Conservation (phyloP, 2,888 invertebrate species). For the Lamellibrachia columna region DNA sequence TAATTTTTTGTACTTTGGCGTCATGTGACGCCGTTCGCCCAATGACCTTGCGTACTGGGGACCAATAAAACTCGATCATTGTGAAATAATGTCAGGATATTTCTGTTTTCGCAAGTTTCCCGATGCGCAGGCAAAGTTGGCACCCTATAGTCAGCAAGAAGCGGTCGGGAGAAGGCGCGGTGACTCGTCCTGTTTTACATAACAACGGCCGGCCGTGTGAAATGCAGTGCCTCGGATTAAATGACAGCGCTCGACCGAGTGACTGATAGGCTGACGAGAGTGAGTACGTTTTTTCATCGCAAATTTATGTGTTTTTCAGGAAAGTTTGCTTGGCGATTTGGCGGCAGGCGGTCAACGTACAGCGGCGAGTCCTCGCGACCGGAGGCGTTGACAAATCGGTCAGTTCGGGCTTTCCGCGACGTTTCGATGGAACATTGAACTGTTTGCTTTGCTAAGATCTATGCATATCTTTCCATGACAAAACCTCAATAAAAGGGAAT, state of each 20-base stretch:
- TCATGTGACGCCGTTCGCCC: conserved; percentile 31
- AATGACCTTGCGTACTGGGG: conserved; percentile 32
- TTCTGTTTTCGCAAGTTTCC: conserved; percentile 9
- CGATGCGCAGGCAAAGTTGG: conserved; percentile 4
- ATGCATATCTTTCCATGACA: background rate
- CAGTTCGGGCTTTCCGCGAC: background rate
- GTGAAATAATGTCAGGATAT: conserved; percentile 20
- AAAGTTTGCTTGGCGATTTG: background rate
- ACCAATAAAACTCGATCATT: conserved; percentile 37
- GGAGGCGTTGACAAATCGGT: background rate
- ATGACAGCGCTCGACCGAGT: background rate
- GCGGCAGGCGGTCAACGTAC: background rate
- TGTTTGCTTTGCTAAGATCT: background rate
- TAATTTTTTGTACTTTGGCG: conserved; percentile 32
- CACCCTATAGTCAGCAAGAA: background rate
- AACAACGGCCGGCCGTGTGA: background rate
- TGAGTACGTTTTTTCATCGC: background rate
- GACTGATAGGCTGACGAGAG: conserved; percentile 16
- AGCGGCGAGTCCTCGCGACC: background rate
- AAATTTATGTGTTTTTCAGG: background rate
- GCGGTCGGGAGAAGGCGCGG: background rate
- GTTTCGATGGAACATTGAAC: background rate
- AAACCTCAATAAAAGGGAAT: background rate
- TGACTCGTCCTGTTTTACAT: conserved; percentile 7
- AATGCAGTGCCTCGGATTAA: background rate